Base-by-base conservation (phyloP, 2,888 invertebrate genomes). In the Cheiracanthium punctorium region DNA sequence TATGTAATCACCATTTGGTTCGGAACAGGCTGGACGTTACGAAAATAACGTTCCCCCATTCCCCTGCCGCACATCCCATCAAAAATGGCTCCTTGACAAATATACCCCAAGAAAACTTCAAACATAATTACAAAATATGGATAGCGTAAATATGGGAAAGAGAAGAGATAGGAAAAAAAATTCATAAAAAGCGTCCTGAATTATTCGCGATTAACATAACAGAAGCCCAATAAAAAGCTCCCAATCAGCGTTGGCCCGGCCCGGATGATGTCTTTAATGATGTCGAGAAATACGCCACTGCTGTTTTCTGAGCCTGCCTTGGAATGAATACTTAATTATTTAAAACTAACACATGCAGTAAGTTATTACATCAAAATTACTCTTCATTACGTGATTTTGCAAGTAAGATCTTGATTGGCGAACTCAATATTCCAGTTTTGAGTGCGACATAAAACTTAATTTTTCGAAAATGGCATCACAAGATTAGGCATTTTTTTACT, bases 1-100 rank as follows among this genome's bases (percentile, higher is more conserved):
- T 85, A 85, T 85, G 84, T 85, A 85, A 85, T 85, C 84, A 85
- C 84, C 84, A 85, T 85, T 85, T 79, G 79, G 79, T 70, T 73
- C 84, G 75, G 48, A 41, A 28, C 79, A 20, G 69, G 79, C 84
- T 58, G 84, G 84, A 85, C 84, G 84, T 85, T 85, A 79, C 67
- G 58, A 70, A 70, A 85, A 41, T 79, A 85, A 85, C 73, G 84
- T 52, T 69, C 79, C 41, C 29, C 70, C 67, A 43, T 30, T 65
- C 30, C 79, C 67, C 67, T 32, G 30, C 79, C 41, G 41, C 79
- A 43, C n/a, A n/a, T 7, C 20, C 24, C 69, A 29, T 69, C 69
- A 41, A 64, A 77, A 84, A 84, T 84, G 79, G 84, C 79, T 79
- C 41, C 84, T 85, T 85, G 84, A 85, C 84, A 85, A 85, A 85